Evolutionary conservation across 1,140 invertebrate species (phyloP).

Genomic region (Cydia strobilella): DNA sequence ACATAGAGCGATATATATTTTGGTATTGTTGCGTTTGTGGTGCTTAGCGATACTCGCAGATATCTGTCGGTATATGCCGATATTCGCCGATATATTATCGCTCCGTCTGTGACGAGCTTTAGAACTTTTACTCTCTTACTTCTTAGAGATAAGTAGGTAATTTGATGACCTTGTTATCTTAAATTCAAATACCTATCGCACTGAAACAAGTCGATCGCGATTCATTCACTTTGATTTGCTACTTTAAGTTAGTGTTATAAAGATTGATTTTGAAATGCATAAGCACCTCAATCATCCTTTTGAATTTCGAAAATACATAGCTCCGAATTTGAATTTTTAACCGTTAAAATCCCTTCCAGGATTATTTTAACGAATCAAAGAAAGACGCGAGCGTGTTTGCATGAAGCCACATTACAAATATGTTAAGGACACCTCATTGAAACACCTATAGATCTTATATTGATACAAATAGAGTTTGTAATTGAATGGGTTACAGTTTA

Average conservation of each 20-base stretch:
- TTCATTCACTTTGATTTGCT: not conserved
- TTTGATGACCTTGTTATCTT: too few relatives aligned
- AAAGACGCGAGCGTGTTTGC: constrained; percentile 29
- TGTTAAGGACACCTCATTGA: not conserved
- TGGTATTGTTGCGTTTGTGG: too few relatives aligned
- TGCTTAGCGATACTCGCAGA: too few relatives aligned
- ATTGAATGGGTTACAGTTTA: not conserved
- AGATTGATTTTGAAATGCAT: not conserved
- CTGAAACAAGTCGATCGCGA: not conserved
- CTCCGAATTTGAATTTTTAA: constrained; percentile 17
- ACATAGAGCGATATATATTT: too few relatives aligned
- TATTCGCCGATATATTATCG: too few relatives aligned
- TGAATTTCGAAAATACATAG: not conserved
- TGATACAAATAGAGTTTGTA: not conserved
- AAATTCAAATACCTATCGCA: not conserved
- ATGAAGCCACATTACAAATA: not conserved
- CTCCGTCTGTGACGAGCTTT: too few relatives aligned
- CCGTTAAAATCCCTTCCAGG: constrained; percentile 7
- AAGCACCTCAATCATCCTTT: not conserved
- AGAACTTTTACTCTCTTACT: too few relatives aligned
- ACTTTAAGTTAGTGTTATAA: not conserved
- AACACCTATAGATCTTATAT: not conserved
- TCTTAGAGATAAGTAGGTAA: not conserved
- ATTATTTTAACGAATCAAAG: constrained; percentile 32
- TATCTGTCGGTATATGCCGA: too few relatives aligned